Percentiles rank a stretch among this genome's conserved stretches.
Evolutionary conservation across 2,888 invertebrate genomes (phyloP).

Genomic region (Micropterix aruncella): DNA sequence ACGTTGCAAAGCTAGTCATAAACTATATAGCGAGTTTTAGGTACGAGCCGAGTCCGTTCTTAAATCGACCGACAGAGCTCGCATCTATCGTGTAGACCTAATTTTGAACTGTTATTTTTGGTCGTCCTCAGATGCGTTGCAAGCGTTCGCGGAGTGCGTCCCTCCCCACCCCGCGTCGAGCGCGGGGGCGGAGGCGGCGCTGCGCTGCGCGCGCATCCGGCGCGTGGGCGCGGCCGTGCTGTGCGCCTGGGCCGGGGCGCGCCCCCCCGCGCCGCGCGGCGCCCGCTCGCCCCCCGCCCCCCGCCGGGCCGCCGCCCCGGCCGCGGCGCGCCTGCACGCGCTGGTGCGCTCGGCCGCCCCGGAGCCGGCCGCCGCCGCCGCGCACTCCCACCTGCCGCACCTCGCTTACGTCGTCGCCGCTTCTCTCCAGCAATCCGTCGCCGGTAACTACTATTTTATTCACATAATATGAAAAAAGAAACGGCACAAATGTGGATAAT

Average conservation of each 20-base stretch:
- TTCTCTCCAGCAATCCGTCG: conserved; percentile 27
- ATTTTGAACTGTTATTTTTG: background rate
- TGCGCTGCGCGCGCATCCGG: background rate
- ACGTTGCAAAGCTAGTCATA: too few species aligned
- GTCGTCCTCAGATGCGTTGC: conserved; percentile 9
- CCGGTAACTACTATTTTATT: too few species aligned
- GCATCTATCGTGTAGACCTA: background rate
- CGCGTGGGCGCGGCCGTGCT: background rate
- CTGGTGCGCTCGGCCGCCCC: conserved; percentile 39
- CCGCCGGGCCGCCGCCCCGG: conserved; percentile 38
- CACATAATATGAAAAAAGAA: too few species aligned
- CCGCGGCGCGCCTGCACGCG: conserved; percentile 43
- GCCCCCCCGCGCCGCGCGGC: background rate
- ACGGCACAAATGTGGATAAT: too few species aligned
- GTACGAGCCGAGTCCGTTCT: too few species aligned
- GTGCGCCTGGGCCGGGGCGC: background rate
- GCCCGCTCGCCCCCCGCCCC: conserved; percentile 34
- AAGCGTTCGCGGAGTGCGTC: conserved; percentile 10
- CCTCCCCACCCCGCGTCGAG: conserved; percentile 6
- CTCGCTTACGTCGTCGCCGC: conserved; percentile 30
- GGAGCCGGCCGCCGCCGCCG: conserved; percentile 36
- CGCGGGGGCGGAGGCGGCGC: background rate
- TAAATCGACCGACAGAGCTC: background rate
- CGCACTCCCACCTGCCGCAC: conserved; percentile 39
- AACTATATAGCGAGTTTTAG: too few species aligned